Conservation (phyloP, 2,888 invertebrate genomes). For the Gastracanthus pulcherrimus region DNA sequence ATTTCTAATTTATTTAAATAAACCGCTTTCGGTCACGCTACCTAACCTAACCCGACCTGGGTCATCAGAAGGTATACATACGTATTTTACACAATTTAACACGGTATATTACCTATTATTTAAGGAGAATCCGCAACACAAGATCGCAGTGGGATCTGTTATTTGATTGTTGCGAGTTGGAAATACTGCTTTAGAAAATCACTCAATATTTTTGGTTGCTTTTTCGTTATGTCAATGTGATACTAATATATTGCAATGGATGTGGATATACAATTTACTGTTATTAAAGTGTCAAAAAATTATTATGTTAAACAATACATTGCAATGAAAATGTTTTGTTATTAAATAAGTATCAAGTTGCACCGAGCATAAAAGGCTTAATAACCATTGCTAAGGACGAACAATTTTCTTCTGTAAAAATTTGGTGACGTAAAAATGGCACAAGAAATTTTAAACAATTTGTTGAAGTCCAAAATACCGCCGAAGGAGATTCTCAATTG, state of each 20-base stretch:
- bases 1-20: no score
- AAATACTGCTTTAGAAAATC: neutral
- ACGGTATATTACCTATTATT: no score
- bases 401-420: neutral
- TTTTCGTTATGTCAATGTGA: neutral
- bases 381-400: neutral
- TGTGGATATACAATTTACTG: neutral
- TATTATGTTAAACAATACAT: neutral
- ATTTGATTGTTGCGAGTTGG: neutral
- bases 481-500: slow-evolving; percentile 64
- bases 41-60: no score
- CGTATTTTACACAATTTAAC: no score
- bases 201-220: neutral
- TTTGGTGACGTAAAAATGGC: slow-evolving; percentile 58
- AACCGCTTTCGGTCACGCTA: no score
- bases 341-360: neutral
- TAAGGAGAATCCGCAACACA: no score
- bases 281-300: neutral
- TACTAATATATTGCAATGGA: neutral
- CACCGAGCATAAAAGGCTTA: neutral
- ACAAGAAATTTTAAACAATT: slow-evolving; percentile 62
- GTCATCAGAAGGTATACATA: no score
- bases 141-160: no score
- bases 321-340: neutral
- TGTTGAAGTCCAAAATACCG: slow-evolving; percentile 62